Evolutionary conservation across 2,113 vertebrate species (phyloP).

Genomic region (Pristiophorus japonicus): DNA sequence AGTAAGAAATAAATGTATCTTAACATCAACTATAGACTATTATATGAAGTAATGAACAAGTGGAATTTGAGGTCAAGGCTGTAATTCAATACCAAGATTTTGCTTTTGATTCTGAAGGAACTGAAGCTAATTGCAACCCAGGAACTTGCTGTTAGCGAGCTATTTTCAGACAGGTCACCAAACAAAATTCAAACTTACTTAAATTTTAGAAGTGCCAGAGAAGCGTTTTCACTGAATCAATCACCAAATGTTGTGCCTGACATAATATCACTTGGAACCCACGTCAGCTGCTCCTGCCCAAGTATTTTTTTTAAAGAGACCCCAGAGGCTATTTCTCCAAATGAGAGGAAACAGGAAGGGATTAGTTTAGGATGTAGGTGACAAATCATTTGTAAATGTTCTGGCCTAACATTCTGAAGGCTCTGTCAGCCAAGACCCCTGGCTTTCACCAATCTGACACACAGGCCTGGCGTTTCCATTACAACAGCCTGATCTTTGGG

Average conservation of each 20-base stretch:
- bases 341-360: background rate
- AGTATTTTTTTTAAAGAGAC: background rate
- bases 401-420: background rate
- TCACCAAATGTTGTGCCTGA: background rate
- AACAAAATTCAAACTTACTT: background rate
- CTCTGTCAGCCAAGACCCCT: background rate
- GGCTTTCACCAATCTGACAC: background rate
- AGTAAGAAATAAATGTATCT: background rate
- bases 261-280: conserved; percentile 5
- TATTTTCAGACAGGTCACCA: background rate
- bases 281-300: background rate
- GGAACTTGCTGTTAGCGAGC: background rate
- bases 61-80: background rate
- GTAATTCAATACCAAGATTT: background rate
- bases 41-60: background rate
- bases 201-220: background rate
- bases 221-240: background rate
- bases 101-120: background rate
- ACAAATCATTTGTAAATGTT: background rate
- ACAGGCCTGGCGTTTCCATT: background rate
- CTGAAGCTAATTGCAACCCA: too few species aligned
- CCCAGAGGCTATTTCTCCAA: conserved; percentile 8
- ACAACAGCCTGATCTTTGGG: background rate
- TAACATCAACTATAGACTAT: background rate
- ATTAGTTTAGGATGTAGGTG: background rate